These are phyloP conservation scores for Bombus picipes DNA, from an alignment of 1,140 invertebrate species.

Conservation along the genomic window DNA sequence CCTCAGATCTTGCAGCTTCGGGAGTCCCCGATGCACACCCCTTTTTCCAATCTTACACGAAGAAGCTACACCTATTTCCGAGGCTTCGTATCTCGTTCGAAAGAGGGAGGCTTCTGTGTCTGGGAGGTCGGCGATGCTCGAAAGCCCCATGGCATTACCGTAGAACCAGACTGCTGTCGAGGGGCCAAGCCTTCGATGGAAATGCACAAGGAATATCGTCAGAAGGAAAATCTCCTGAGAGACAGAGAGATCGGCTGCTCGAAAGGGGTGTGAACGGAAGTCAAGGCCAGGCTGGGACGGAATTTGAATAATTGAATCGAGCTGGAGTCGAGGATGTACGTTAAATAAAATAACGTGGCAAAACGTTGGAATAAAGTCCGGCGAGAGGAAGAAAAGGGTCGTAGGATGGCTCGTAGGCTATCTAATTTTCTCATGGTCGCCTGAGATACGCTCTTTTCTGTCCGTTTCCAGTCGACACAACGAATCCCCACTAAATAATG, in stretches of 20 bases:
- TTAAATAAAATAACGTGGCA: conserved; percentile 67
- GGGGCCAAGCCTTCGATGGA: conserved; percentile 18
- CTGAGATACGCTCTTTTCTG: conserved; percentile 24
- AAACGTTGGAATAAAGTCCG: conserved; percentile 64
- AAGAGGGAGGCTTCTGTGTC: neutral
- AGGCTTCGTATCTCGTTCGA: conserved; percentile 6
- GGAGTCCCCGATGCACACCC: conserved; percentile 10
- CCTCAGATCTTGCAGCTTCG: neutral
- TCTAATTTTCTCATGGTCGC: conserved; percentile 61
- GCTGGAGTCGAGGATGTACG: conserved; percentile 49
- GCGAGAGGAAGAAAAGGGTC: neutral
- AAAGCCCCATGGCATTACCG: conserved; percentile 31
- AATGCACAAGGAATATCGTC: conserved; percentile 54
- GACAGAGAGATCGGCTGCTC: neutral
- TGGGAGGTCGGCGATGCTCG: neutral
- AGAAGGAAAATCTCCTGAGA: conserved; percentile 58
- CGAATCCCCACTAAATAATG: conserved; percentile 30
- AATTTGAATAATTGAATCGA: conserved; percentile 71
- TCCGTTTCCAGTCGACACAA: conserved; percentile 12
- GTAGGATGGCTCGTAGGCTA: conserved; percentile 20
- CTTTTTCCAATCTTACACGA: conserved; percentile 39
- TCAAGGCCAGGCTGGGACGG: conserved; percentile 36
- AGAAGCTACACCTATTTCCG: conserved; percentile 30
- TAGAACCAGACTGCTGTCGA: neutral
- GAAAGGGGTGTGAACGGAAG: conserved; percentile 13